Evolutionary conservation across 2,888 invertebrate genomes (phyloP), one percentile per base, ranked within the genome.

Genomic region (Hydrotaea cyrtoneurina): DNA sequence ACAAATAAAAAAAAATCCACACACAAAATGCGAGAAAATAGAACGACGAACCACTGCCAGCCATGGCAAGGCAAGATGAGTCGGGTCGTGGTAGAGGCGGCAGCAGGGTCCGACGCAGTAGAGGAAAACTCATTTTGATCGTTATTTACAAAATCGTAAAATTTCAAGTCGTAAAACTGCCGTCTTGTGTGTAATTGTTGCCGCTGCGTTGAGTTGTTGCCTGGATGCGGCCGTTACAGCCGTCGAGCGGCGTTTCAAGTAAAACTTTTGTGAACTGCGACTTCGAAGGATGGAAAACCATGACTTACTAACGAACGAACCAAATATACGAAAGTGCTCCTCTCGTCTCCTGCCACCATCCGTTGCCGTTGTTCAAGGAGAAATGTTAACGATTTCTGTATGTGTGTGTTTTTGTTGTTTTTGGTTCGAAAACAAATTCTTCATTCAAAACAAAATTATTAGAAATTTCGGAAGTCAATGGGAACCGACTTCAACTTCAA

Each of bases 81-180:
- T 39, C 50, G 0, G 21, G 53, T 1, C 2, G 19, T 17, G 53
- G 23, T 3, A 43, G 3, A 23, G 46, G 46, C 23, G 19, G 5
- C 69, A 69, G 23, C 69, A 43, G 8, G 19, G 21, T 23, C 21
- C 46, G 15, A 71, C 55, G 5, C 39, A 66, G 74, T 46, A 15
- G 26, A 69, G 7, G 62, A 74, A 74, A 53, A 21, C 76, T 80
- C 78, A 71, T 78, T 78, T 80, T 23, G 74, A 80, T 84, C 72
- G 78, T 84, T 71, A 80, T 78, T 78, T 78, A 80, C 57, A 75
- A 80, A 80, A 80, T 80, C 83, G 71, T 84, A 84, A 84, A 84
- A 80, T 78, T 80, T 78, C 50, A 72, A 72, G 74, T 84, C 71
- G 78, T 78, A 72, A 78, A 83, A 80, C 55, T 84, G 78, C 64